Conservation (phyloP, 2,888 invertebrate genomes). For the Catocala nupta region DNA sequence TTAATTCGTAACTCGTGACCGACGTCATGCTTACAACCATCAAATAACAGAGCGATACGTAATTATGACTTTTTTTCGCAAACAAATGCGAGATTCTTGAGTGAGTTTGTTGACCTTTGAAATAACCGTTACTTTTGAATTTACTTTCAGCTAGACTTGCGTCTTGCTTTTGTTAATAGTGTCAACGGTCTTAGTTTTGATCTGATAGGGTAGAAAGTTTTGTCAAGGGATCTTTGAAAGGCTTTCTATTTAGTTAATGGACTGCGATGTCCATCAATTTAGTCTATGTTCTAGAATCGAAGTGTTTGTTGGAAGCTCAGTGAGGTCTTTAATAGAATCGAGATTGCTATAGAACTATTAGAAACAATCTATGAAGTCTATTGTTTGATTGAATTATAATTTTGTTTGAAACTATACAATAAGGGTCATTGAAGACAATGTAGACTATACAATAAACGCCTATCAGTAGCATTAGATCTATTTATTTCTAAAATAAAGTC, state of each 20-base stretch:
- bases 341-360: not conserved
- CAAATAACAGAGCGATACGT: conserved; percentile 45
- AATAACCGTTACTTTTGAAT: conserved; percentile 66
- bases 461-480: too few species aligned
- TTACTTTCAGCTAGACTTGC: conserved; percentile 71
- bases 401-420: too few species aligned
- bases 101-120: conserved; percentile 68
- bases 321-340: not conserved
- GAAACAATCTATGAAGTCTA: not conserved
- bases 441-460: too few species aligned
- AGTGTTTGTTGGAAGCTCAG: not conserved
- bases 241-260: conserved; percentile 23
- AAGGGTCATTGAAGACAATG: too few species aligned
- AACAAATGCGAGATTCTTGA: conserved; percentile 55
- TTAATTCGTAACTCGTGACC: conserved; percentile 47
- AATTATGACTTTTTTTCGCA: conserved; percentile 67
- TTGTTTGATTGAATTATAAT: conserved; percentile 1
- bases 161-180: conserved; percentile 33
- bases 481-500: too few species aligned
- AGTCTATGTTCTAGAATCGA: conserved; percentile 2
- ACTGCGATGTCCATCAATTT: not conserved
- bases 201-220: conserved; percentile 36
- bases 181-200: conserved; percentile 29
- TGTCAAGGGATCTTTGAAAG: conserved; percentile 5
- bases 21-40: conserved; percentile 32